Evolutionary conservation across 2,113 vertebrate genomes (phyloP), one percentile per base, ranked within the genome.

Genomic region (Zosterops japonicus): DNA sequence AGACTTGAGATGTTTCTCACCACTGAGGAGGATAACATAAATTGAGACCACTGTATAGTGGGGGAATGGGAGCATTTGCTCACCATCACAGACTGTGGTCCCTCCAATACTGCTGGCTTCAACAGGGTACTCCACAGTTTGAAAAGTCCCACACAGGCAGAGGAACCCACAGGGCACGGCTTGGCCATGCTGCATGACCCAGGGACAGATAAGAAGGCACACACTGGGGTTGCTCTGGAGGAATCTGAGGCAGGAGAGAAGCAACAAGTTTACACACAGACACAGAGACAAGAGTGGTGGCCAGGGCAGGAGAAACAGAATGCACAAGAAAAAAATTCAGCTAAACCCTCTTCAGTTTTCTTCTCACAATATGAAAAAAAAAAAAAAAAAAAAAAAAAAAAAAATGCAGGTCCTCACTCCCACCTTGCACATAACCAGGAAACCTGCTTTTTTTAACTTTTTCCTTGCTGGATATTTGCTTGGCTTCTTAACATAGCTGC

Each of bases 131-230:
- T 9, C 14, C 0, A 0, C 29, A 24, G 56, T 56, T 35, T 12
- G 12, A 6, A 9, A 28, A 72, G 20, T 17, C 23, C 39, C 3
- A 0, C 0, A 0, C 31, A 28, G 52, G 14, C 13, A 0, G 6
- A 25, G 53, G 67, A 65, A 6, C 21, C 9, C 9, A 4, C 3
- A 0, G 0, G n/a, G n/a, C 69, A 67, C 18, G 4, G 53, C 21
- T n/a, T 8, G 23, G n/a, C 22, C 7, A 0, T 5, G 31, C 49
- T 33, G 3, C 19, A 1, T 0, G 1, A 20, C 52, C n/a, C 9
- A 2, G 31, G 28, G 39, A 33, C 35, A 23, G 12, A 31, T 0
- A 0, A 57, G 31, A 67, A 21, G 22, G 20, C 28, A 36, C 53
- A 36, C 1, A 1, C 35, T 18, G 41, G 4, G 22, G 9, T 1